phyloP scores from a whole-genome alignment of 2,888 invertebrate genomes.

The Protodeltote pygarga region DNA sequence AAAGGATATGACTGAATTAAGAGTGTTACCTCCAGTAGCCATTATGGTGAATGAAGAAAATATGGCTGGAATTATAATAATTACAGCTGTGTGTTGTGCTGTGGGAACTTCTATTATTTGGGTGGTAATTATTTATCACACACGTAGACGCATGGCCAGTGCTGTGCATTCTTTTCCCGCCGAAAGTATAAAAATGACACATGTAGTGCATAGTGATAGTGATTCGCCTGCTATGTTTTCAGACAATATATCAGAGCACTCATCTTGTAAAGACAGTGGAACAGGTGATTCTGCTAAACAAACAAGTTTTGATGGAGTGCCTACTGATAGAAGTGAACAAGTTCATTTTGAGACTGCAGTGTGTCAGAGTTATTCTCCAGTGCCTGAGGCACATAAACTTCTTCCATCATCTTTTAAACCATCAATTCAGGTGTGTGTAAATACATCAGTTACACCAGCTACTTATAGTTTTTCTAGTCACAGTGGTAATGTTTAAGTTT shows the following conservation, averaged over 20 bases:
- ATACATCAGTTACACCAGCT: conserved; percentile 84
- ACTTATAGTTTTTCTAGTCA: conserved; percentile 87
- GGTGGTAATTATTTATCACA: conserved; percentile 96
- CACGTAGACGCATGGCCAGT: conserved; percentile 89
- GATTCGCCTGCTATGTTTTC: conserved; percentile 83
- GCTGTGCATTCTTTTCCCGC: conserved; percentile 80
- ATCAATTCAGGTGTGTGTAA: conserved; percentile 85
- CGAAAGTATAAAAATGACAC: conserved; percentile 82
- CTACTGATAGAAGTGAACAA: conserved; percentile 78
- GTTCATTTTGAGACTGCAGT: conserved; percentile 81
- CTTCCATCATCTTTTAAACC: conserved; percentile 84
- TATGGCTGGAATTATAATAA: conserved; percentile 95
- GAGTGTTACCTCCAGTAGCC: conserved; percentile 88
- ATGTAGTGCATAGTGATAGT: conserved; percentile 84
- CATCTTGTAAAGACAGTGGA: conserved; percentile 93
- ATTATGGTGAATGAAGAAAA: conserved; percentile 90
- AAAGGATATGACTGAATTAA: conserved; percentile 90
- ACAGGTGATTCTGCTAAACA: conserved; percentile 93
- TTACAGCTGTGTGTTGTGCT: conserved; percentile 96
- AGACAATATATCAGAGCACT: conserved; percentile 91
- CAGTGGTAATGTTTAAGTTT: conserved; percentile 81
- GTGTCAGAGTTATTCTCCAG: conserved; percentile 80
- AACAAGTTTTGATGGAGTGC: conserved; percentile 89
- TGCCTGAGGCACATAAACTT: conserved; percentile 83
- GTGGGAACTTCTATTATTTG: conserved; percentile 96